Evolutionary conservation across 2,888 invertebrate species (phyloP).

Genomic region (Caradrina clavipalpis): DNA sequence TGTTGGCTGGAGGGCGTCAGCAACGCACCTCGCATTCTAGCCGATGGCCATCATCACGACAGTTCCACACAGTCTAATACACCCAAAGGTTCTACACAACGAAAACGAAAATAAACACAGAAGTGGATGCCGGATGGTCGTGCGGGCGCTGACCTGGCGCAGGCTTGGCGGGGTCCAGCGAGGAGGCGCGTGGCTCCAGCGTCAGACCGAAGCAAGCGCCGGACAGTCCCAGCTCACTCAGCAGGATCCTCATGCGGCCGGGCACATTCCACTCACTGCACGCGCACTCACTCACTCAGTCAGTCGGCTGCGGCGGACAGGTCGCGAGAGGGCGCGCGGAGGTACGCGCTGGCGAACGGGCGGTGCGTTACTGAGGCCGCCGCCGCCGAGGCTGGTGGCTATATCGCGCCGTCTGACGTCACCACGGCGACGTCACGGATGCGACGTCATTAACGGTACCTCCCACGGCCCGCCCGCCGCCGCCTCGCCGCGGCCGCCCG

Average conservation of each 20-base stretch:
- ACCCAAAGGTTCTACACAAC: conserved; percentile 90
- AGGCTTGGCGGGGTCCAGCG: conserved; percentile 88
- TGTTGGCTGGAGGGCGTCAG: conserved; percentile 90
- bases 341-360: conserved; percentile 87
- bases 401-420: conserved; percentile 90
- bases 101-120: conserved; percentile 91
- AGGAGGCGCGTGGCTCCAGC: conserved; percentile 88
- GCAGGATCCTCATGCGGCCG: conserved; percentile 91
- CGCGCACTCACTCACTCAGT: conserved; percentile 89
- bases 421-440: conserved; percentile 85
- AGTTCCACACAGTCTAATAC: conserved; percentile 89
- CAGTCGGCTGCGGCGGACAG: conserved; percentile 78
- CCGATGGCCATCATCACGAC: conserved; percentile 90
- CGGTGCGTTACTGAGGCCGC: conserved; percentile 91
- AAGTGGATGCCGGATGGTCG: conserved; percentile 85
- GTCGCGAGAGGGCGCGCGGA: conserved; percentile 84
- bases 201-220: conserved; percentile 90
- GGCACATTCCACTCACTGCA: conserved; percentile 90
- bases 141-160: conserved; percentile 91
- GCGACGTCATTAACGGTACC: conserved; percentile 91
- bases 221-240: conserved; percentile 90
- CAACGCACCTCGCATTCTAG: conserved; percentile 91
- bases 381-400: conserved; percentile 89
- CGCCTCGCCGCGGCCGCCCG: conserved; percentile 83
- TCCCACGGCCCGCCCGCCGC: conserved; percentile 90